A percentile compares a stretch with the other conserved stretches of the same genome.
Conservation (phyloP, 2,113 vertebrate species). For the Austrofundulus limnaeus region DNA sequence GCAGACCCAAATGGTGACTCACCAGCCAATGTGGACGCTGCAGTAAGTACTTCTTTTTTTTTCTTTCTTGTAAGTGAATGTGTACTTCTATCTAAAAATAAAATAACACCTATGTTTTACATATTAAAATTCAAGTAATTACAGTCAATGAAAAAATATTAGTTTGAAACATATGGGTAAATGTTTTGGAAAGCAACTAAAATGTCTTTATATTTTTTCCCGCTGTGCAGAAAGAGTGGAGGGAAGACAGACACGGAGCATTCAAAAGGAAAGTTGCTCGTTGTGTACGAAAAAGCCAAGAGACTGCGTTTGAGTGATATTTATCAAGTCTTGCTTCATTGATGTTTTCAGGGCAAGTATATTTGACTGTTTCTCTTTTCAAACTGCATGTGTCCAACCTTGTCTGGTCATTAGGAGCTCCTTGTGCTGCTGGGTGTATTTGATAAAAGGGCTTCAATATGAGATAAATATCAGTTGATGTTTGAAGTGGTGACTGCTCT, state of each 20-base stretch:
- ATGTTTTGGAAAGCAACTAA: background rate
- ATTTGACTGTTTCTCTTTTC: background rate
- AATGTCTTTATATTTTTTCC: background rate
- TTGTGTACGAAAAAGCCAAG: slow-evolving; percentile 99
- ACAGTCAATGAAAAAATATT: too few relatives aligned
- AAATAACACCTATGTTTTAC: background rate
- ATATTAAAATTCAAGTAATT: background rate
- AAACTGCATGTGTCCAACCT: background rate
- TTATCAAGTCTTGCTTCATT: slow-evolving; percentile 87
- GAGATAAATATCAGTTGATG: too few relatives aligned
- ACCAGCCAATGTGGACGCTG: slow-evolving; percentile 97
- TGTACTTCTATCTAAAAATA: background rate
- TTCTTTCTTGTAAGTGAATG: background rate
- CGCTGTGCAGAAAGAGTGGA: slow-evolving; percentile 93
- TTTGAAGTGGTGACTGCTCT: too few relatives aligned
- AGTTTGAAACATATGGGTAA: background rate
- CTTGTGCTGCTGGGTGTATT: too few relatives aligned
- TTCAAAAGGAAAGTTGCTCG: slow-evolving; percentile 99
- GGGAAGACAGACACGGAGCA: slow-evolving; percentile 98
- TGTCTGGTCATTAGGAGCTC: too few relatives aligned
- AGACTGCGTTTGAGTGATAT: slow-evolving; percentile 98
- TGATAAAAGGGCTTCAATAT: too few relatives aligned
- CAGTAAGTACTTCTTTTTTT: slow-evolving; percentile 86
- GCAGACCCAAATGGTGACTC: slow-evolving; percentile 99
- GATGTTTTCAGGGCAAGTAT: slow-evolving; percentile 94